Conservation (phyloP, 2,888 invertebrate species). For the Amblyteles armatorius region DNA sequence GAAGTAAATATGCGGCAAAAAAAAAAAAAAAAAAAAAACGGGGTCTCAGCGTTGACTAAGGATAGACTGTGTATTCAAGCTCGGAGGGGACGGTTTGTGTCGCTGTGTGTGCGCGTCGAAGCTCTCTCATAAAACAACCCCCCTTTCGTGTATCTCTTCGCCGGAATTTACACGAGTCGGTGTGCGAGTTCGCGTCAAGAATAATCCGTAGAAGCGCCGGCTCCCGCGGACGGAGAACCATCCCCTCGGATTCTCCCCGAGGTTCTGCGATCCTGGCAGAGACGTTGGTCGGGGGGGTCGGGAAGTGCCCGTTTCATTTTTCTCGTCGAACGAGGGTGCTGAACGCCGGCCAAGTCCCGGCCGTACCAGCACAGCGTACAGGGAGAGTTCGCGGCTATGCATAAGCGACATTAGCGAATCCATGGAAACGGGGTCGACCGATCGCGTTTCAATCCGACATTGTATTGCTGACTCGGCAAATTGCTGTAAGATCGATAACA, state of each 20-base stretch:
- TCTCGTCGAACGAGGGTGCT: slow-evolving; percentile 4
- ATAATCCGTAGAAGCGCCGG: not conserved
- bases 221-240: not conserved
- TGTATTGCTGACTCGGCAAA: no score
- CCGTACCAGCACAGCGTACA: not conserved
- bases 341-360: not conserved
- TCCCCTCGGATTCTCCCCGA: not conserved
- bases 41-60: slow-evolving; percentile 7
- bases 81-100: not conserved
- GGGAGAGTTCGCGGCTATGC: not conserved
- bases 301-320: slow-evolving; percentile 18
- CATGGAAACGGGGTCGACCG: not conserved
- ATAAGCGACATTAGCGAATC: slow-evolving; percentile 11
- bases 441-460: not conserved
- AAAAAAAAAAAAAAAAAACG: not conserved
- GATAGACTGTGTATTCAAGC: slow-evolving; percentile 5
- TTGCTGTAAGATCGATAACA: no score
- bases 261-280: not conserved
- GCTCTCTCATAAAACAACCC: not conserved
- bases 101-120: not conserved
- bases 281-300: not conserved
- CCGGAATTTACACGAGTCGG: not conserved
- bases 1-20: slow-evolving; percentile 5
- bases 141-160: slow-evolving; percentile 5
- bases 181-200: not conserved